Base-by-base conservation (phyloP, 2,888 invertebrate genomes). In the Stenodera caucasica region DNA sequence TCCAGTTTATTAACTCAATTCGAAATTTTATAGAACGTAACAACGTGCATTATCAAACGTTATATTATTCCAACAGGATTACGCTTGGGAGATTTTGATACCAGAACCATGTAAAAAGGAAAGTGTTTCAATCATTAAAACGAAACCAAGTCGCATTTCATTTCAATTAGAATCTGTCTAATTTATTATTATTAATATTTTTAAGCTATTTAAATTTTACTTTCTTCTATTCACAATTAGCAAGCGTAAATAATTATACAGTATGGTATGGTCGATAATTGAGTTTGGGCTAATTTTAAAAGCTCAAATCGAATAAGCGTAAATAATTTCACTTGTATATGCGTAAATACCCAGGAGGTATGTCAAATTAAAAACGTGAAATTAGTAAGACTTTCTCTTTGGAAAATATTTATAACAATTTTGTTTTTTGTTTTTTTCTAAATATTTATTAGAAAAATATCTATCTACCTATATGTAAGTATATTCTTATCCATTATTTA, bases 1-100 rank as follows among this genome's bases (percentile, higher is more conserved):
- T 45, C 45, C 45, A 14, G 14, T 0, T 33, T n/a, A 7, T 56
- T 49, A 37, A 54, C 53, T 57, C 54, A 50, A 53, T 54, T 57
- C 49, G 23, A 51, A 35, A 57, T 61, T 61, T 26, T 61, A 57
- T 61, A 54, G 61, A 61, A 61, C 61, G 61, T 57, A 61, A 61
- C 61, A n/a, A n/a, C n/a, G n/a, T n/a, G n/a, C n/a, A n/a, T n/a
- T n/a, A n/a, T n/a, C n/a, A n/a, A n/a, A n/a, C n/a, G n/a, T n/a
- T n/a, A 21, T 30, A n/a, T 14, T 23, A 52, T 52, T n/a, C n/a
- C n/a, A n/a, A n/a, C n/a, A n/a, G 52, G 12, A n/a, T n/a, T 18
- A 9, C 57, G 61, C 54, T 61, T 61, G 54, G 51, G 51, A 51
- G 61, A 57, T 51, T 57, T 37, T 57, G 51, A 40, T 23, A 23